Evolutionary conservation across 2,113 vertebrate genomes (phyloP).

Genomic region (Cinclus cinclus): DNA sequence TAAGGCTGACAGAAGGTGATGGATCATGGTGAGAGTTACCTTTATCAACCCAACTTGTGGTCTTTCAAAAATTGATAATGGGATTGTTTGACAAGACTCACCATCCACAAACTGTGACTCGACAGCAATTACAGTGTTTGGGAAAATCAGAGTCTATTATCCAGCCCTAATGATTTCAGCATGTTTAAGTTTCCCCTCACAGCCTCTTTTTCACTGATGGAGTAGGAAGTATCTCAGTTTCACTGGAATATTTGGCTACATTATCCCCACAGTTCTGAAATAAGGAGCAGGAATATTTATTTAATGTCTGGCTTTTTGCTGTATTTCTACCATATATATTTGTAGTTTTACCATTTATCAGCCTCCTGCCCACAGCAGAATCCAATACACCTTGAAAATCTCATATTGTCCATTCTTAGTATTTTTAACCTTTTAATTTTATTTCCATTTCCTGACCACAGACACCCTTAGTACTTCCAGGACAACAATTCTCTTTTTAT

Average conservation of each 20-base stretch:
- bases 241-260: neutral
- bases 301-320: neutral
- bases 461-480: neutral
- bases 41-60: neutral
- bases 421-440: neutral
- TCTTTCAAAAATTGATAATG: neutral
- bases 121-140: neutral
- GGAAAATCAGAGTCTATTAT: neutral
- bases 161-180: conserved; percentile 34
- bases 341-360: neutral
- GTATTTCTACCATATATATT: neutral
- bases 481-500: neutral
- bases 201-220: neutral
- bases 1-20: neutral
- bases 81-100: neutral
- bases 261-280: neutral
- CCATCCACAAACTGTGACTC: neutral
- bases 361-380: neutral
- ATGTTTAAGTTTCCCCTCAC: neutral
- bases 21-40: neutral
- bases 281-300: neutral
- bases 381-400: neutral
- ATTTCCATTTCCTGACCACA: neutral
- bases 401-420: neutral
- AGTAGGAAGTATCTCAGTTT: neutral